Percentiles rank a stretch among this genome's conserved stretches.
phyloP scores from a whole-genome alignment of 1,140 invertebrate genomes.

The Heliconius himera region DNA sequence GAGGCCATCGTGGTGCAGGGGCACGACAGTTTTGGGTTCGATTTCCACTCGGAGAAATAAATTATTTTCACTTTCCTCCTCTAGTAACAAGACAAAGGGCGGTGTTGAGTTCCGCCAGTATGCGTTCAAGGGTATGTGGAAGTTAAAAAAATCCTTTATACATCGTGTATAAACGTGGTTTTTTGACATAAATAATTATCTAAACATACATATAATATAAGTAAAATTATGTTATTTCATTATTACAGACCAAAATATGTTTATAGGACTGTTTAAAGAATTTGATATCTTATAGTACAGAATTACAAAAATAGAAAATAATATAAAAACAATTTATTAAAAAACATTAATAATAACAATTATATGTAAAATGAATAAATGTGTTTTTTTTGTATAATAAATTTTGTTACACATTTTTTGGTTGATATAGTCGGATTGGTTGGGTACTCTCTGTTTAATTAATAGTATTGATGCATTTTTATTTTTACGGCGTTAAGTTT shows the following conservation, averaged over 20 bases:
- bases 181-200: neutral
- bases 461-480: neutral
- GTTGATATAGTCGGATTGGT: neutral
- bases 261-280: neutral
- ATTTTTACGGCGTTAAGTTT: neutral
- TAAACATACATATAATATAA: neutral
- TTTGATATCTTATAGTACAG: neutral
- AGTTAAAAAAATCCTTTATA: neutral
- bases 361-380: neutral
- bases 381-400: conserved; percentile 4
- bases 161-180: neutral
- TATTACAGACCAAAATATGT: conserved; percentile 1
- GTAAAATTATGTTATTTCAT: neutral
- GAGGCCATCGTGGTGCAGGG: no score
- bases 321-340: neutral
- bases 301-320: neutral
- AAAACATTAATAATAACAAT: neutral
- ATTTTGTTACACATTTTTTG: neutral
- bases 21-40: no score
- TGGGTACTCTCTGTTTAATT: neutral
- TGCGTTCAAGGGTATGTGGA: no score
- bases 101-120: no score
- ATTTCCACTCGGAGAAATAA: no score
- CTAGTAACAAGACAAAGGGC: no score
- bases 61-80: no score